Evolutionary conservation across 2,797 vertebrate species (phyloP).

Genomic region (Sebastes hopkinsi): DNA sequence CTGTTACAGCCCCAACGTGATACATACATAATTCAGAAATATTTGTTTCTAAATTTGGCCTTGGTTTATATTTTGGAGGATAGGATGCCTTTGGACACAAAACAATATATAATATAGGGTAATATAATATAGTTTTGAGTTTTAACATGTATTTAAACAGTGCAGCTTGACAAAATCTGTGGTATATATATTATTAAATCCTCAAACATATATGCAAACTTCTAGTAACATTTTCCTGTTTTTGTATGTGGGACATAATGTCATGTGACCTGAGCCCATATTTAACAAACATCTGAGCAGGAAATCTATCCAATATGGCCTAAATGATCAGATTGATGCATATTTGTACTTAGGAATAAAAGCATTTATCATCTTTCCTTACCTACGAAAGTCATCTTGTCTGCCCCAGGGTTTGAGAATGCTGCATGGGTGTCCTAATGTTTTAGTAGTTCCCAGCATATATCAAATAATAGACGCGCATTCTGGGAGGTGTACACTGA

Average conservation of each 20-base stretch:
- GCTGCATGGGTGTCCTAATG: neutral
- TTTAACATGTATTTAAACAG: neutral
- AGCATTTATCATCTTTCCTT: neutral
- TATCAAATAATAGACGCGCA: slow-evolving; percentile 2
- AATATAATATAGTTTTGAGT: neutral
- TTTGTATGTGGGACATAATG: neutral
- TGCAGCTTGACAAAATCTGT: neutral
- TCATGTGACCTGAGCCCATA: neutral
- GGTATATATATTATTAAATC: neutral
- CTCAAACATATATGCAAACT: neutral
- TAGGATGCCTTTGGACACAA: neutral
- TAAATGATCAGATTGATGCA: neutral
- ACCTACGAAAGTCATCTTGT: neutral
- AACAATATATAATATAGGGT: neutral
- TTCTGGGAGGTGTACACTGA: slow-evolving; percentile 1
- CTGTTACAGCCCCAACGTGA: slow-evolving; percentile 64
- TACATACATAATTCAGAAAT: slow-evolving; percentile 73
- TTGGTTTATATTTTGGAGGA: neutral
- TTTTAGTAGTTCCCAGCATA: slow-evolving; percentile 35
- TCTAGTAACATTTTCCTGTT: neutral
- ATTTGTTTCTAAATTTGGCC: slow-evolving; percentile 38
- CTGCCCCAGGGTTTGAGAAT: neutral
- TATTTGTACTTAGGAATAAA: neutral
- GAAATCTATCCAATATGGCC: slow-evolving; percentile 1
- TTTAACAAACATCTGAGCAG: neutral